Percentiles rank a stretch among this genome's conserved stretches.
These are phyloP conservation scores for Psittacus erithacus DNA, from an alignment of 2,113 vertebrate species.

Conservation along the genomic window DNA sequence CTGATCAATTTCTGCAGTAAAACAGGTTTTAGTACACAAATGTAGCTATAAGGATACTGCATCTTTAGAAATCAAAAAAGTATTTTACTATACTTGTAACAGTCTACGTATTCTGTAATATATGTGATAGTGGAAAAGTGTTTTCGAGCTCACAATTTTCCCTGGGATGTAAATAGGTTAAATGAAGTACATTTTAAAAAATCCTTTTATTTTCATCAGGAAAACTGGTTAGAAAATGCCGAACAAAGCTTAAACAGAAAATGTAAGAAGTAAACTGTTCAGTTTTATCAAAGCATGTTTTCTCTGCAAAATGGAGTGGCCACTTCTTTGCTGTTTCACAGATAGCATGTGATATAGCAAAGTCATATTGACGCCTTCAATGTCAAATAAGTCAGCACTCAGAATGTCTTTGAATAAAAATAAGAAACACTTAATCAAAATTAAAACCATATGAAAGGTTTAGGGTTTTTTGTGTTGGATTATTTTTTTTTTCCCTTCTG, in stretches of 20 bases:
- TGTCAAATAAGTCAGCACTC: conserved; percentile 19
- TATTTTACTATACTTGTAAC: conserved; percentile 86
- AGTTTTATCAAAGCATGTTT: conserved; percentile 27
- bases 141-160: conserved; percentile 87
- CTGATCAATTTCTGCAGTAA: conserved; percentile 42
- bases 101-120: conserved; percentile 86
- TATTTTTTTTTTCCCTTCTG: not conserved
- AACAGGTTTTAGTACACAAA: conserved; percentile 51
- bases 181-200: conserved; percentile 68
- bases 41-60: conserved; percentile 75
- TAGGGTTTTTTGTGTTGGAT: not conserved
- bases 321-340: conserved; percentile 55
- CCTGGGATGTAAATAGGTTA: conserved; percentile 86
- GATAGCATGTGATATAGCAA: not conserved
- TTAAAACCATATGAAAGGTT: not conserved
- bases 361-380: conserved; percentile 12
- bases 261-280: not conserved
- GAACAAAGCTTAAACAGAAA: conserved; percentile 60
- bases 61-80: conserved; percentile 77
- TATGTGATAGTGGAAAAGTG: conserved; percentile 84
- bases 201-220: conserved; percentile 79
- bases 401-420: conserved; percentile 24
- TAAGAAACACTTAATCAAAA: not conserved
- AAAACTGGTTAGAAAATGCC: conserved; percentile 59
- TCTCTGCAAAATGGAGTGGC: conserved; percentile 42